phyloP scores from a whole-genome alignment of 1,140 invertebrate genomes.

The Yoshiicerus persimilis region DNA sequence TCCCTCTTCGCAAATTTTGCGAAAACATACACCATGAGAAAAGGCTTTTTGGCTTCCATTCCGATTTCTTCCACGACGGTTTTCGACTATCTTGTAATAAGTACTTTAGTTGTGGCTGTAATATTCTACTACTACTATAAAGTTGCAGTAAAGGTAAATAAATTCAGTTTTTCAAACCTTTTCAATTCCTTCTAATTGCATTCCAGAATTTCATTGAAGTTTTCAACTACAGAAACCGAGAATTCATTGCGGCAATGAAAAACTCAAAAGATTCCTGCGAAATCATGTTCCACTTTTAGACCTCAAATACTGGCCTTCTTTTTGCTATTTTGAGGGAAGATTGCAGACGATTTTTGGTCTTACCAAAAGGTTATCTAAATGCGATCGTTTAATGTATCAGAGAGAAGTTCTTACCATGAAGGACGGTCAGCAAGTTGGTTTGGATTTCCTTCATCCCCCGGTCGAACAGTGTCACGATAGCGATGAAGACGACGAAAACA shows the following conservation, averaged over 20 bases:
- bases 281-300: slow-evolving; percentile 68
- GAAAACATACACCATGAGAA: background rate
- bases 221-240: slow-evolving; percentile 10
- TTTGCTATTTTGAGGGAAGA: slow-evolving; percentile 81
- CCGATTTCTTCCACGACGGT: background rate
- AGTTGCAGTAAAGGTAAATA: background rate
- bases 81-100: background rate
- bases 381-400: slow-evolving; percentile 10
- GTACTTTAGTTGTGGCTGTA: background rate
- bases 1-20: background rate
- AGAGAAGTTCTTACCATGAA: slow-evolving; percentile 73
- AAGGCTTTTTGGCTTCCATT: background rate
- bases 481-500: no score
- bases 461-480: slow-evolving; percentile 47
- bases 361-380: slow-evolving; percentile 68
- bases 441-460: slow-evolving; percentile 71
- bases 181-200: background rate
- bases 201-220: background rate
- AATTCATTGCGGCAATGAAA: slow-evolving; percentile 54
- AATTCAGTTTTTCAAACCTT: background rate
- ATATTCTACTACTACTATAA: background rate
- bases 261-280: slow-evolving; percentile 67
- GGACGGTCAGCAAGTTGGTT: slow-evolving; percentile 78
- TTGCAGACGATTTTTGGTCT: slow-evolving; percentile 67
- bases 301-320: slow-evolving; percentile 78